These are phyloP conservation scores for Parotocinclus haroldoi DNA, from an alignment of 2,797 vertebrate species.

Conservation along the genomic window DNA sequence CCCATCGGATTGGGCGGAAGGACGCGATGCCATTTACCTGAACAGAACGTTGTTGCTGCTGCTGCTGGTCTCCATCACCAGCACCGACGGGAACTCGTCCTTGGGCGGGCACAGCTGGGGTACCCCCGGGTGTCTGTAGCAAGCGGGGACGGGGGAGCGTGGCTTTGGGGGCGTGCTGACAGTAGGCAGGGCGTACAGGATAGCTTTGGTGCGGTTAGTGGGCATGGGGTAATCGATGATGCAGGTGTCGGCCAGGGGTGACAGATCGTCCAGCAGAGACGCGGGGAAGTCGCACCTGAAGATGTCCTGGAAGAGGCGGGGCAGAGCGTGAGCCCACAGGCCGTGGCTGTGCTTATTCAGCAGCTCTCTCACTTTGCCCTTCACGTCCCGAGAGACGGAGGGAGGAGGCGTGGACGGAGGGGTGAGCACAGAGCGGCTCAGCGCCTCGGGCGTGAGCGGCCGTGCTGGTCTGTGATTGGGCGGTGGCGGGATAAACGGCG, in stretches of 20 bases:
- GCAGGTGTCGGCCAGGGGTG: conserved; percentile 77
- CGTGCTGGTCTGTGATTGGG: too few relatives aligned
- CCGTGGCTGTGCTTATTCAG: conserved; percentile 81
- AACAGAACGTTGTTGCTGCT: conserved; percentile 81
- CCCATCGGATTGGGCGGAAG: background rate
- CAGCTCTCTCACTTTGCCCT: conserved; percentile 77
- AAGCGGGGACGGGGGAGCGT: conserved; percentile 44
- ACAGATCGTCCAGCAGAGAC: conserved; percentile 73
- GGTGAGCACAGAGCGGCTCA: conserved; percentile 14
- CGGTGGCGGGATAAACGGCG: background rate
- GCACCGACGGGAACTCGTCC: conserved; percentile 80
- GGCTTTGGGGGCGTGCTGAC: conserved; percentile 49
- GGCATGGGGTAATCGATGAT: conserved; percentile 76
- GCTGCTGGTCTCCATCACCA: conserved; percentile 80
- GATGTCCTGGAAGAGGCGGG: conserved; percentile 82
- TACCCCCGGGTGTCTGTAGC: conserved; percentile 47
- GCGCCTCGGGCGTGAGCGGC: background rate
- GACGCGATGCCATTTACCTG: conserved; percentile 62
- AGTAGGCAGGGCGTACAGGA: conserved; percentile 76
- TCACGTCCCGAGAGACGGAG: conserved; percentile 60
- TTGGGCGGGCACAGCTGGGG: conserved; percentile 75
- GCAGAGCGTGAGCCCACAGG: conserved; percentile 86
- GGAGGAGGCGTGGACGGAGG: conserved; percentile 33
- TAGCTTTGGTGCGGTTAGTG: conserved; percentile 79
- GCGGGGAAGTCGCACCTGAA: conserved; percentile 79